Evolutionary conservation across 2,888 invertebrate genomes (phyloP).

Genomic region (Drosophila merina): DNA sequence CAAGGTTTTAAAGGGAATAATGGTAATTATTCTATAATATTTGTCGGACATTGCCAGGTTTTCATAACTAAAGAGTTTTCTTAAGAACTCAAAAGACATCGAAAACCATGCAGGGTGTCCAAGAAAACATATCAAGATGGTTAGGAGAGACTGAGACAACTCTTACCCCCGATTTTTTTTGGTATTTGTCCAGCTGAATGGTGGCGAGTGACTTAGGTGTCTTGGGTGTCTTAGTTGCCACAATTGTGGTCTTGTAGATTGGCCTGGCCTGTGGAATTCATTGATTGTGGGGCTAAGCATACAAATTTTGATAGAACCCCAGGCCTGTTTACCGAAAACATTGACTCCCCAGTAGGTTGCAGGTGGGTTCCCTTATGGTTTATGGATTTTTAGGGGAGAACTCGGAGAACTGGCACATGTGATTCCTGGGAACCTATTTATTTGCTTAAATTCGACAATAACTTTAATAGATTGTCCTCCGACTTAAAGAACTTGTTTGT

Average conservation of each 20-base stretch:
- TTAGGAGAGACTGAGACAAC: not conserved
- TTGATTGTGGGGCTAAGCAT: slow-evolving; percentile 54
- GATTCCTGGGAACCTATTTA: not conserved
- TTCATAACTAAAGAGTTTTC: no score
- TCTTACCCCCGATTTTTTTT: no score
- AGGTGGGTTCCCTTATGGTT: slow-evolving; percentile 42
- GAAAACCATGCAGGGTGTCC: slow-evolving; percentile 12
- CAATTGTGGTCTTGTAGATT: slow-evolving; percentile 26
- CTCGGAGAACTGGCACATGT: not conserved
- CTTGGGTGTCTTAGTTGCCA: slow-evolving; percentile 7
- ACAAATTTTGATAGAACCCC: slow-evolving; percentile 53
- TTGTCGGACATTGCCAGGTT: not conserved
- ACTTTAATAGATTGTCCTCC: not conserved
- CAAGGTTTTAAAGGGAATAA: no score
- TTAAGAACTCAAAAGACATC: not conserved
- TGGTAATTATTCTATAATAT: no score
- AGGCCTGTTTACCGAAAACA: slow-evolving; percentile 31
- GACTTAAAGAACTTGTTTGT: not conserved
- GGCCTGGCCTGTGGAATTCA: slow-evolving; percentile 36
- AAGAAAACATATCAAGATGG: slow-evolving; percentile 21
- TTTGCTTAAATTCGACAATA: not conserved
- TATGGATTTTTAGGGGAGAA: not conserved
- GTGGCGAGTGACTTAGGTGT: slow-evolving; percentile 1
- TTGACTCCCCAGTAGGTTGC: slow-evolving; percentile 34
- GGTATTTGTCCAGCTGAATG: slow-evolving; percentile 42